A percentile compares a stretch with the other conserved stretches of the same genome.
phyloP scores from a whole-genome alignment of 2,888 invertebrate species.

The Hymenopus coronatus region DNA sequence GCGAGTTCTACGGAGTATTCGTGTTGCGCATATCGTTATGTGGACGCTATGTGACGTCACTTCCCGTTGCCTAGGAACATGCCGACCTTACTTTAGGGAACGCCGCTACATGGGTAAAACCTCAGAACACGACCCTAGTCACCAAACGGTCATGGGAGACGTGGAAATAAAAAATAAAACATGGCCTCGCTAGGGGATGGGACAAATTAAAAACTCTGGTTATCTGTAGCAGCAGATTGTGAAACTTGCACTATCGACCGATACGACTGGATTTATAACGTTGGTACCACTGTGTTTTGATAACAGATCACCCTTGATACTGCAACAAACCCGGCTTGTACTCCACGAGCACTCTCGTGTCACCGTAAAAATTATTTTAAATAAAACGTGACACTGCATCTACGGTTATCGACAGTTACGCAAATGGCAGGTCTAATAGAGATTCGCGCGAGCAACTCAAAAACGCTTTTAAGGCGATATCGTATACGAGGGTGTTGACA shows the following conservation, averaged over 20 bases:
- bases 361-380: background rate
- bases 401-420: too few relatives aligned
- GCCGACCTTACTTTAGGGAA: background rate
- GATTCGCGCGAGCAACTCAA: too few relatives aligned
- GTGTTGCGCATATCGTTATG: background rate
- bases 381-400: too few relatives aligned
- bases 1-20: background rate
- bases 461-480: too few relatives aligned
- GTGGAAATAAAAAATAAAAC: background rate
- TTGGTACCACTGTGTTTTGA: background rate
- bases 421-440: too few relatives aligned
- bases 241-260: background rate
- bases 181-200: background rate
- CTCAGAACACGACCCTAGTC: background rate
- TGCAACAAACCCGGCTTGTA: background rate
- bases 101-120: background rate
- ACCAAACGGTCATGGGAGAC: background rate
- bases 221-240: background rate
- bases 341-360: background rate
- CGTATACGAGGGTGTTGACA: too few relatives aligned
- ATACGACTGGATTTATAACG: background rate
- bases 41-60: background rate
- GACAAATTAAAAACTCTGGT: background rate
- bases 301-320: background rate
- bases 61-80: background rate